Evolutionary conservation across 2,797 vertebrate genomes (phyloP).

Genomic region (Cyclura pinguis): DNA sequence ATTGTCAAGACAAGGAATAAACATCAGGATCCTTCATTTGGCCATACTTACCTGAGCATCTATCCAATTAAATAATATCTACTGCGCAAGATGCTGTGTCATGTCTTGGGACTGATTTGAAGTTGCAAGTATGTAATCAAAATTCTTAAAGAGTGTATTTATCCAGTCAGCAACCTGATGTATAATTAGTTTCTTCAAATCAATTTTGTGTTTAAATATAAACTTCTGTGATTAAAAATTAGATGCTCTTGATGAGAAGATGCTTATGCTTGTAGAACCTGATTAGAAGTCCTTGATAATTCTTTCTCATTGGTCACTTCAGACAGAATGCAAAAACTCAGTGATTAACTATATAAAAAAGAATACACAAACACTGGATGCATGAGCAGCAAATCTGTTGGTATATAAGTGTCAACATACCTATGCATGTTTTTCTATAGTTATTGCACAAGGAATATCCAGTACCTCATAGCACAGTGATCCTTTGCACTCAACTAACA

Average conservation of each 20-base stretch:
- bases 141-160: not conserved
- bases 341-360: not conserved
- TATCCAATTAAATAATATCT: not conserved
- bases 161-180: not conserved
- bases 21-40: not conserved
- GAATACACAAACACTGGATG: not conserved
- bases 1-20: not conserved
- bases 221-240: not conserved
- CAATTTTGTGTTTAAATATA: not conserved
- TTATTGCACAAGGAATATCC: no score
- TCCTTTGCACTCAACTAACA: no score
- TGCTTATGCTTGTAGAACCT: not conserved
- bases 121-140: conserved; percentile 7
- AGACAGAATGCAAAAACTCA: not conserved
- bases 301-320: not conserved
- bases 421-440: no score
- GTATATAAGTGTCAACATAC: no score
- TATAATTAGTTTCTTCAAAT: not conserved
- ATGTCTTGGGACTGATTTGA: conserved; percentile 18
- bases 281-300: not conserved
- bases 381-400: no score
- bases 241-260: conserved; percentile 8
- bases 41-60: not conserved
- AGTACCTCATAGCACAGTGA: no score
- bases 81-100: not conserved